Conservation (phyloP, 2,113 vertebrate genomes). For the Amphiprion percula region DNA sequence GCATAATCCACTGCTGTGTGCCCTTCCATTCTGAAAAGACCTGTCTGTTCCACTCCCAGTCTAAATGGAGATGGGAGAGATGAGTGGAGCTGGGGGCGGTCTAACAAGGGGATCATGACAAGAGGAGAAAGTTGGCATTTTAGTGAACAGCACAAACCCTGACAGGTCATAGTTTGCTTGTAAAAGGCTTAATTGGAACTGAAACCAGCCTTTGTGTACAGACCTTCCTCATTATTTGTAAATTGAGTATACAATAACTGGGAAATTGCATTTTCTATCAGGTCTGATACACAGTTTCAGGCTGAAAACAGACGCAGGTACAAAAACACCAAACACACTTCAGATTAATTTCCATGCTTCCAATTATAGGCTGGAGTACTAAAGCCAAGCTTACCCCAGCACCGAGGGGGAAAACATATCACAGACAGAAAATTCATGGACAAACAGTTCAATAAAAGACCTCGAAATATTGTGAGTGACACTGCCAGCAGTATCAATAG, state of each 20-base stretch:
- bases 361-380: conserved; percentile 41
- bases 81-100: conserved; percentile 53
- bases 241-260: conserved; percentile 42
- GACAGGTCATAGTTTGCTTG: conserved; percentile 50
- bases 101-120: conserved; percentile 71
- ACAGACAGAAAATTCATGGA: conserved; percentile 32
- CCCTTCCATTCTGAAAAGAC: conserved; percentile 69
- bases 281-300: conserved; percentile 36
- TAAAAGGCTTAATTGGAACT: conserved; percentile 68
- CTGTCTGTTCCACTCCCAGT: conserved; percentile 76
- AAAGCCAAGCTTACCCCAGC: conserved; percentile 37
- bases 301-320: conserved; percentile 53
- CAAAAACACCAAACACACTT: conserved; percentile 56
- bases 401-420: conserved; percentile 11
- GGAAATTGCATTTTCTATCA: conserved; percentile 39
- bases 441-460: conserved; percentile 39
- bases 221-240: conserved; percentile 43
- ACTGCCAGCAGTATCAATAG: conserved; percentile 75
- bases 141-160: conserved; percentile 52
- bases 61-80: conserved; percentile 61
- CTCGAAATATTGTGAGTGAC: conserved; percentile 54
- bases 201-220: conserved; percentile 64
- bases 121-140: conserved; percentile 69
- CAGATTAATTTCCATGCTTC: conserved; percentile 63
- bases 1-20: conserved; percentile 74